Base-by-base conservation (phyloP, 2,113 vertebrate genomes). In the Nansenia antarctica region DNA sequence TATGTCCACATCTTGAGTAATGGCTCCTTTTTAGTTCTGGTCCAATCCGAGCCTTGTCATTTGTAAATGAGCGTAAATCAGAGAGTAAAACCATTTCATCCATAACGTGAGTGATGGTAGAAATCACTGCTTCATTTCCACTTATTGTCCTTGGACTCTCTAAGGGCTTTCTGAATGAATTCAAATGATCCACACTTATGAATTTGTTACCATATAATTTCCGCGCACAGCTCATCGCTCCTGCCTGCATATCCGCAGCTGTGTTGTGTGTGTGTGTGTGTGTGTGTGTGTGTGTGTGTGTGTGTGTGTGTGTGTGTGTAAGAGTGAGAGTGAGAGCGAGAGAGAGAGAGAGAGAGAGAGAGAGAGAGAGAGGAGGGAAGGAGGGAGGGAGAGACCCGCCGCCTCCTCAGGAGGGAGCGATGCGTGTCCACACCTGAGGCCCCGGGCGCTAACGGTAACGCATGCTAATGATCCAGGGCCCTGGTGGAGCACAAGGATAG, bases 401-500 rank as follows among this genome's bases (percentile, higher is more conserved):
- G 30, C 9, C 11, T 27, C 14, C 3, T 47, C 67, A 15, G 18
- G 3, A 9, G 24, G 9, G 24, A 24, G 24, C 30, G 52, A 14
- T 20, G 37, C 42, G 27, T 60, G 54, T 63, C 53, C 64, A 73
- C 75, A 80, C 75, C 73, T 70, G 78, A 72, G 77, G 79, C 73
- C 20, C 72, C 27, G 58, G 62, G 58, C 65, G 73, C 58, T 78
- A 77, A 80, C 65, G 67, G 72, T 82, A 79, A 72, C 65, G 70
- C 61, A 68, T 65, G 74, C 60, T 80, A 83, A 80, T 69, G 68
- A 82, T 74, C 77, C 37, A 27, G 14, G 57, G 72, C 30, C n/a
- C 30, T 20, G 5, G 39, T 39, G 78, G 53, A 77, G 72, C 72
- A 72, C 69, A 86, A 85, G 81, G 86, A 81, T 81, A 15, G 34